A percentile compares a stretch with the other conserved stretches of the same genome.
Evolutionary conservation across 2,888 invertebrate species (phyloP).

Genomic region (Hirtodrosophila cameraria): DNA sequence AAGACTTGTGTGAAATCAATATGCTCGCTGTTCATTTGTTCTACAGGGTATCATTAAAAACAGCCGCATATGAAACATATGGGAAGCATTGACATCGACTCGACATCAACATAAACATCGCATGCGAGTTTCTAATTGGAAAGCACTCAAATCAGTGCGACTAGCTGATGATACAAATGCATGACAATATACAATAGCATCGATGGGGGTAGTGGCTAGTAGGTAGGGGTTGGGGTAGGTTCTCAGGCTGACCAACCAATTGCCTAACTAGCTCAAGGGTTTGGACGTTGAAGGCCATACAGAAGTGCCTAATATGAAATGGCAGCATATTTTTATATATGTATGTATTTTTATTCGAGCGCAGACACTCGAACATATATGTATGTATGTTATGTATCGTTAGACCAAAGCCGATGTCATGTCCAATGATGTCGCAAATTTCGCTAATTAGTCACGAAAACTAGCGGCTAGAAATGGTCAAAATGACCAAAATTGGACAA

Average conservation of each 20-base stretch:
- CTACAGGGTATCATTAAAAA: constrained; percentile 8
- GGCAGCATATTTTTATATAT: not conserved
- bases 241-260: constrained; percentile 10
- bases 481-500: constrained; percentile 56
- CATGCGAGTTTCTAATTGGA: constrained; percentile 67
- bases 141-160: constrained; percentile 72
- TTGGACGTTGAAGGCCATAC: constrained; percentile 29
- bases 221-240: constrained; percentile 7
- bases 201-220: constrained; percentile 7
- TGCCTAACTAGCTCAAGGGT: constrained; percentile 34
- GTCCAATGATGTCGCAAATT: constrained; percentile 57
- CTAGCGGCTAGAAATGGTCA: constrained; percentile 61
- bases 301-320: constrained; percentile 7
- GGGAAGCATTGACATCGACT: too few species aligned
- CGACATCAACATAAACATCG: constrained; percentile 44
- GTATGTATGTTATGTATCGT: constrained; percentile 19
- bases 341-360: not conserved
- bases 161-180: constrained; percentile 46
- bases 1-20: not conserved
- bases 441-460: constrained; percentile 74
- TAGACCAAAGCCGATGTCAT: constrained; percentile 18
- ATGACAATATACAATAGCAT: constrained; percentile 49
- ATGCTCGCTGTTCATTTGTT: not conserved
- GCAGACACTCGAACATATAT: too few species aligned
- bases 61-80: constrained; percentile 31